These are phyloP conservation scores for Corythaeola cristata DNA, from an alignment of 2,113 vertebrate genomes.

Conservation along the genomic window DNA sequence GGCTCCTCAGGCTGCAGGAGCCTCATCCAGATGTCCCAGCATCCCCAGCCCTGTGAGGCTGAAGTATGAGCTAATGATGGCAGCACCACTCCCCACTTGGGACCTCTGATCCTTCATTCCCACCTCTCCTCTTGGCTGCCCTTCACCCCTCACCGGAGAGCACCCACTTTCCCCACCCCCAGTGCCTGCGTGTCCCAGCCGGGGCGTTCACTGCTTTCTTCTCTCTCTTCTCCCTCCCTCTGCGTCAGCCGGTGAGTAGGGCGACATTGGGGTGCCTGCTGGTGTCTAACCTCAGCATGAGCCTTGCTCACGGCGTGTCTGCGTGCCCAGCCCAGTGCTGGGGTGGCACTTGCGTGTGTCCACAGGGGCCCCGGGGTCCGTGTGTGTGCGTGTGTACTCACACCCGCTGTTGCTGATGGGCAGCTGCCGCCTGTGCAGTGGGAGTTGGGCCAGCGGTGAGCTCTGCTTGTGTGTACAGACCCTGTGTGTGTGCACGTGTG, in stretches of 20 bases:
- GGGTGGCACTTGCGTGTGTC: background rate
- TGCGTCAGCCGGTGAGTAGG: slow-evolving; percentile 67
- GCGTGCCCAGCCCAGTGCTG: slow-evolving; percentile 16
- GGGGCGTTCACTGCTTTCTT: background rate
- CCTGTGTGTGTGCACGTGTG: background rate
- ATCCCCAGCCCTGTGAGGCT: accelerated
- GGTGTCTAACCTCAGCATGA: slow-evolving; percentile 57
- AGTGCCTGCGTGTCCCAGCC: accelerated
- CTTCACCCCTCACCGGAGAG: background rate
- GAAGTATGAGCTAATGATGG: background rate
- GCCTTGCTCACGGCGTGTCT: background rate
- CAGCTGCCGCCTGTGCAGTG: background rate
- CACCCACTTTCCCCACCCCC: background rate
- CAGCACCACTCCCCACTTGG: background rate
- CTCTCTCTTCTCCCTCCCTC: slow-evolving; percentile 25
- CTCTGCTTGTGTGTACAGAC: background rate
- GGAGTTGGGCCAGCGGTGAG: accelerated
- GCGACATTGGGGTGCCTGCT: background rate
- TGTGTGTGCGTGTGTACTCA: background rate
- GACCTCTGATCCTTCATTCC: background rate
- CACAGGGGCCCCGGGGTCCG: background rate
- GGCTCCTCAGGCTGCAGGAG: background rate
- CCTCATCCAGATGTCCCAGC: background rate
- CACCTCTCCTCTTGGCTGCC: slow-evolving; percentile 5
- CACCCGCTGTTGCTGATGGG: background rate